Evolutionary conservation across 2,888 invertebrate genomes (phyloP), one percentile per base, ranked within the genome.

Genomic region (Microplitis manilae): DNA sequence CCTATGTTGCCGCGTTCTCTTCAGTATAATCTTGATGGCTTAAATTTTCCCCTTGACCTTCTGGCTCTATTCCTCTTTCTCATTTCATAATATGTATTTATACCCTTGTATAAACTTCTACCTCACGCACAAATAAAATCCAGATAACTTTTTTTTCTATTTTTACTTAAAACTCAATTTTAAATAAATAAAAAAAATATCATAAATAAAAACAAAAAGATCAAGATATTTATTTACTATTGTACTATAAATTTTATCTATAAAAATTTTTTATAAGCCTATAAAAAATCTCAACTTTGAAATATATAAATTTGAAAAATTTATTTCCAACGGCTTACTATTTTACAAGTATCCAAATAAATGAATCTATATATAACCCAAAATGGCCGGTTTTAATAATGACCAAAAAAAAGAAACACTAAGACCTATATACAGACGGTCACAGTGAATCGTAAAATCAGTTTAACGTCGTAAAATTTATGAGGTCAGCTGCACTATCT

Each of bases 401-500:
- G 50, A 50, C 9, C 8, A 50, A 50, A 50, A 13, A 17, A 9
- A 64, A 64, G 64, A 30, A 30, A 30, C 4, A 4, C 62, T 62
- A 15, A 62, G 62, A 6, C n/a, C 0, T 62, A 62, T 62, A 62
- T 15, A 15, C 4, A 30, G 30, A 13, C 62, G 72, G 15, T 64
- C 41, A 39, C 60, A 68, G 60, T 68, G 60, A 68, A 65, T 74
- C 74, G 67, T 74, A 74, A 74, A 74, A 74, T 74, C 39, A 60
- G 60, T 39, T 9, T 38, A 74, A 40, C 61, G 20, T 13, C 17
- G 38, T 38, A 68, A 68, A 68, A 59, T 74, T 74, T 74, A 74
- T 67, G 74, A 74, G 74, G 74, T 74, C 74, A 74, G 74, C 74
- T 41, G 68, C 67, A 67, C 67, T 67, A 67, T 20, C 65, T 15